Percentiles rank a stretch among this genome's conserved stretches.
phyloP scores from a whole-genome alignment of 2,888 invertebrate genomes.

The Epirrita christyi region DNA sequence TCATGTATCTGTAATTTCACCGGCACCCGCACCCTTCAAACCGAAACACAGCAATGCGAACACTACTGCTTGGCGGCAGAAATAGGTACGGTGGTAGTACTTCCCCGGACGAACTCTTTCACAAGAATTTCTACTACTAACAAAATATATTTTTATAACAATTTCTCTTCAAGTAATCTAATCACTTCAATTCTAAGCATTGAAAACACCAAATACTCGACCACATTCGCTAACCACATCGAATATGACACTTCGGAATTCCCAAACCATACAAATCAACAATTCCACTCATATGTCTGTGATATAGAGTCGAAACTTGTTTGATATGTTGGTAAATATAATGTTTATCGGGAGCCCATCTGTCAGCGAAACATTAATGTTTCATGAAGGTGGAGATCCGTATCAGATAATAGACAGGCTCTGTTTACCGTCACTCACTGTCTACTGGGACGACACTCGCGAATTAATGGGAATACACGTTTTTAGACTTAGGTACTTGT shows the following conservation, averaged over 20 bases:
- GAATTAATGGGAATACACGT: constrained; percentile 34
- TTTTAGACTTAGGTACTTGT: constrained; percentile 37
- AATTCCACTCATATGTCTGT: background rate
- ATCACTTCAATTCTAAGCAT: constrained; percentile 13
- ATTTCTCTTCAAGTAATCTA: constrained; percentile 4
- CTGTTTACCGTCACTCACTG: constrained; percentile 65
- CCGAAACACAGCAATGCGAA: no score
- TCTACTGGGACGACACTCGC: constrained; percentile 52
- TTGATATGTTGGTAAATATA: constrained; percentile 46
- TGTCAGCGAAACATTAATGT: constrained; percentile 77
- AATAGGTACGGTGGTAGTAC: no score
- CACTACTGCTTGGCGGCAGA: no score
- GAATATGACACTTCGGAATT: constrained; percentile 56
- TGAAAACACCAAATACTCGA: constrained; percentile 5
- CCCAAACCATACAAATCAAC: constrained; percentile 11
- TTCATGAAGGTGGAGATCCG: constrained; percentile 77
- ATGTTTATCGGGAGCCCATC: constrained; percentile 71
- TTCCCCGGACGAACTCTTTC: no score
- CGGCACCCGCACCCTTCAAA: no score
- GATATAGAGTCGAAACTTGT: constrained; percentile 31
- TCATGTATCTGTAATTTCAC: no score
- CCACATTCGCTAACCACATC: constrained; percentile 46
- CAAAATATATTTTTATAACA: no score
- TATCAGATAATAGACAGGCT: constrained; percentile 81
- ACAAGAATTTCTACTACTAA: no score